A percentile compares a stretch with the other conserved stretches of the same genome.
These are phyloP conservation scores for Agelastica alni DNA, from an alignment of 2,888 invertebrate genomes.

Conservation along the genomic window DNA sequence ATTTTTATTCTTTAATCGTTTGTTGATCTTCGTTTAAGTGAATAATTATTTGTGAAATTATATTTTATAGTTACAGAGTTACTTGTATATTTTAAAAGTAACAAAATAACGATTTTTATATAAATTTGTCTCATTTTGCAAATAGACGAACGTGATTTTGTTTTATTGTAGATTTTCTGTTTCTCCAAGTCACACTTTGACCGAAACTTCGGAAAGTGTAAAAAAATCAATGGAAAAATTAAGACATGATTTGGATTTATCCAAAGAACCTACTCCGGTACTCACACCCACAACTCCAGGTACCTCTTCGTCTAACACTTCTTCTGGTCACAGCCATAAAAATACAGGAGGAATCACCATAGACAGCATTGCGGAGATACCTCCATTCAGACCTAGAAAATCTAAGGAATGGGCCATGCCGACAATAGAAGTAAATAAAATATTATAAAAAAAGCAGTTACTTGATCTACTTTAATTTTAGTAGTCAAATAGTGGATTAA, in stretches of 20 bases:
- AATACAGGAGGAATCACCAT: slow-evolving; percentile 50
- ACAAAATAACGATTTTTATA: too few relatives aligned
- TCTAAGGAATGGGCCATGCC: slow-evolving; percentile 60
- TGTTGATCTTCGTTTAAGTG: too few relatives aligned
- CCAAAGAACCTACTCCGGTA: slow-evolving; percentile 39
- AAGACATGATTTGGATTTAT: slow-evolving; percentile 28
- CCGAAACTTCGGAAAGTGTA: slow-evolving; percentile 35
- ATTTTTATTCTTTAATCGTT: too few relatives aligned
- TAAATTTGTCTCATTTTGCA: too few relatives aligned
- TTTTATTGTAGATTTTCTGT: slow-evolving; percentile 53
- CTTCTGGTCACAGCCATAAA: slow-evolving; percentile 42
- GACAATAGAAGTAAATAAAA: slow-evolving; percentile 42
- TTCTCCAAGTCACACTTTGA: slow-evolving; percentile 53
- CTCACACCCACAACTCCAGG: slow-evolving; percentile 61
- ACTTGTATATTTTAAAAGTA: too few relatives aligned
- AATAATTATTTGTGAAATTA: too few relatives aligned
- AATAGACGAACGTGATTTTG: neutral
- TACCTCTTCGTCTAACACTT: slow-evolving; percentile 38
- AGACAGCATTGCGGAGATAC: slow-evolving; percentile 59
- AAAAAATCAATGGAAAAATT: slow-evolving; percentile 42
- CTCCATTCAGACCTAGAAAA: slow-evolving; percentile 62
- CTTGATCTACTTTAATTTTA: too few relatives aligned
- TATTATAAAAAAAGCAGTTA: too few relatives aligned
- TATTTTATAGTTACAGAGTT: too few relatives aligned
- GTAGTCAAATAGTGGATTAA: too few relatives aligned